Conservation (phyloP, 2,113 vertebrate species). For the Pteropus alecto region DNA sequence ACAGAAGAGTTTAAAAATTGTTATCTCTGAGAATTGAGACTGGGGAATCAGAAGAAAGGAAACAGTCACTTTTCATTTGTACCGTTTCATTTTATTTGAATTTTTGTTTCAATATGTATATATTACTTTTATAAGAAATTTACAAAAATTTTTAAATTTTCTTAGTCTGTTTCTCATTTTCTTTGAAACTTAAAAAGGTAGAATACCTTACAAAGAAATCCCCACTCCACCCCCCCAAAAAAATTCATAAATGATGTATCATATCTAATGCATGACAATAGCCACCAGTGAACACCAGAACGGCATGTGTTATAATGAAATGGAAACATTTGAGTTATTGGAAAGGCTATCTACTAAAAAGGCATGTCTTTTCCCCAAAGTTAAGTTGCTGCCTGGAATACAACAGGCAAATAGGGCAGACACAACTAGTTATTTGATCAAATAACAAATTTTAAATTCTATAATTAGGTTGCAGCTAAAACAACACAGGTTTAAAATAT, state of each 20-base stretch:
- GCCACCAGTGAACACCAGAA: not conserved
- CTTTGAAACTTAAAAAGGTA: not conserved
- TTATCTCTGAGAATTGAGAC: not conserved
- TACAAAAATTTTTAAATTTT: not conserved
- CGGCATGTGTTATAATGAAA: not conserved
- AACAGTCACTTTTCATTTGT: not conserved
- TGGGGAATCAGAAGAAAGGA: not conserved
- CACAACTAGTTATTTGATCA: not conserved
- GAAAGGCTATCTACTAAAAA: not conserved
- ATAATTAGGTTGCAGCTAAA: not conserved
- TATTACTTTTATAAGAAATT: not conserved
- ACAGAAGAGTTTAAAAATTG: not conserved
- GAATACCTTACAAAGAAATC: not conserved
- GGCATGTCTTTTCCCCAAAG: not conserved
- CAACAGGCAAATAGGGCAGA: not conserved
- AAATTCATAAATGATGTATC: not conserved
- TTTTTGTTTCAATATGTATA: not conserved
- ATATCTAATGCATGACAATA: not conserved
- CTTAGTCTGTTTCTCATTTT: not conserved
- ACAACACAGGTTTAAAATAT: not conserved
- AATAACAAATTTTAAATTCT: not conserved
- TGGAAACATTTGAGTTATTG: not conserved
- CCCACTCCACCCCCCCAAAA: not conserved
- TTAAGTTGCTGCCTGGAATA: not conserved
- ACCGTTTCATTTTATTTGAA: not conserved